Conservation (phyloP, 1,140 invertebrate species). For the Drosophila navojoa region DNA sequence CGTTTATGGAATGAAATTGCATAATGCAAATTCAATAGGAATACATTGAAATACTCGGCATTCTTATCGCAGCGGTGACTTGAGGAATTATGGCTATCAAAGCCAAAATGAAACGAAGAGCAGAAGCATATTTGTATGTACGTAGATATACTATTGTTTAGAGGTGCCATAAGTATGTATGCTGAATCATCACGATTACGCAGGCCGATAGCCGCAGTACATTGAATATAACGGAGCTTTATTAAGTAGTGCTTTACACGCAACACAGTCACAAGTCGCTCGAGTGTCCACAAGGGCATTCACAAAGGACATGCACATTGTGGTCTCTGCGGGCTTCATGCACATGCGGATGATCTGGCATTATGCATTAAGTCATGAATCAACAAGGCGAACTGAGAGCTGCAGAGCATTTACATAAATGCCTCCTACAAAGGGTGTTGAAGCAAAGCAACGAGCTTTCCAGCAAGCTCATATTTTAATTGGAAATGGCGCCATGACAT, state of each 20-base stretch:
- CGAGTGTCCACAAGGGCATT: not conserved
- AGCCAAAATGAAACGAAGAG: not conserved
- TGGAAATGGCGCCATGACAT: not conserved
- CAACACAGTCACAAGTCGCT: not conserved
- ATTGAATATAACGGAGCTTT: not conserved
- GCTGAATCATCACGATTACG: slow-evolving; percentile 37
- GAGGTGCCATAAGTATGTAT: slow-evolving; percentile 3
- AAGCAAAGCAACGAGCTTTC: too few relatives aligned
- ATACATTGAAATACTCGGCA: not conserved
- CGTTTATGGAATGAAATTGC: not conserved
- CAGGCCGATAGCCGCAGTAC: slow-evolving; percentile 13
- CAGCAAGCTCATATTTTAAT: not conserved
- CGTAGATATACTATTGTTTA: slow-evolving; percentile 16
- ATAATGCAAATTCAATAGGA: slow-evolving; percentile 37
- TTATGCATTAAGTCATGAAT: too few relatives aligned
- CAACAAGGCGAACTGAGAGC: too few relatives aligned
- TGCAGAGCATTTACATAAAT: too few relatives aligned
- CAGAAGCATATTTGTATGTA: not conserved
- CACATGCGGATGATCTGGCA: too few relatives aligned
- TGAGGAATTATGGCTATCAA: slow-evolving; percentile 14
- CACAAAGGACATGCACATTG: too few relatives aligned
- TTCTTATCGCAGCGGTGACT: slow-evolving; percentile 25
- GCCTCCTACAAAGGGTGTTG: too few relatives aligned
- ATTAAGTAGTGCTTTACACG: too few relatives aligned
- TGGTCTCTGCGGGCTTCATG: too few relatives aligned